Base-by-base conservation (phyloP, 2,888 invertebrate genomes). In the Cosmia pyralina region DNA sequence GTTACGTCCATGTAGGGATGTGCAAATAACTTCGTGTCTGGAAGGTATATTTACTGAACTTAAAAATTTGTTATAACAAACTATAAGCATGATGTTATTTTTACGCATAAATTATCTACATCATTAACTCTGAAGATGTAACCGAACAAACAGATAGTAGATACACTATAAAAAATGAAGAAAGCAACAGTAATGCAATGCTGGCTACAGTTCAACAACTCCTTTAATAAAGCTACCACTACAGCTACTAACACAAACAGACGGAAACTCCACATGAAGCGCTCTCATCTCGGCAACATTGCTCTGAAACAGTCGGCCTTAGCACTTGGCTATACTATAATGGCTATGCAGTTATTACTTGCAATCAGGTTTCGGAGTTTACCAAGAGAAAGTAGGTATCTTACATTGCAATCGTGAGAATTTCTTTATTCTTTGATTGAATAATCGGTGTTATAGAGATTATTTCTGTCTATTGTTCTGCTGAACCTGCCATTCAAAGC, bases 331-430 rank as follows among this genome's bases (percentile, higher is more conserved):
- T 72, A 17, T 6, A 38, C 6, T 71, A n/a, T 77, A 62, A 62
- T 81, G 55, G 77, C 53, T 22, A 67, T 85, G 78, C 77, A 81
- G 81, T 79, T 81, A 74, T 79, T 76, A 78, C 77, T 85, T 79
- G 74, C 77, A 80, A 86, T 83, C 87, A 73, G 82, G 87, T 85
- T 86, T 73, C 48, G 19, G 59, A 76, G 59, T 75, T 72, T 75
- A 78, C 83, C 65, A 55, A 85, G 86, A 86, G 87, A 86, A 86
- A 87, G 86, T 28, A 28, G 28, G 28, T 87, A 85, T 77, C 69
- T 82, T 65, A 65, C 66, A 67, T 69, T 72, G 53, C 62, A 77
- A 81, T 79, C 72, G 75, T 66, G 72, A 72, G 76, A 75, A 68
- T 75, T 70, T 68, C 59, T 81, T 72, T 74, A 79, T 74, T 77